Evolutionary conservation across 2,113 vertebrate genomes (phyloP), one percentile per base, ranked within the genome.

Genomic region (Alaudala cheleensis): DNA sequence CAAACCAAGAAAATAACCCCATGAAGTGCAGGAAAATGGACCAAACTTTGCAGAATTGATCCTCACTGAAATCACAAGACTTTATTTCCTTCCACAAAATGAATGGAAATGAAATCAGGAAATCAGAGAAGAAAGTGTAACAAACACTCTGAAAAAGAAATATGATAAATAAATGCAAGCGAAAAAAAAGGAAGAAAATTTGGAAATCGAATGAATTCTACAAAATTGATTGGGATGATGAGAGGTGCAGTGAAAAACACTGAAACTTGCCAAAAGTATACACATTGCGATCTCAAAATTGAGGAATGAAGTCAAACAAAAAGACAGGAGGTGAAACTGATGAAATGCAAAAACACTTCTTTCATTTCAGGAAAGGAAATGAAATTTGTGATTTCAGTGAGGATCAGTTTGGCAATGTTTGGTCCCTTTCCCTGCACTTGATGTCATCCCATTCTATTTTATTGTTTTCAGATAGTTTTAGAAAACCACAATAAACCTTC

Each of bases 241-340:
- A 24, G 12, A 45, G 17, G 6, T 39, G 10, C 40, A 47, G 22
- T 9, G 28, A 49, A 57, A 81, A 67, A 6, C 10, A 47, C 28
- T 21, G 8, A 67, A 47, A 39, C 18, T 33, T 57, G 14, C 11
- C 42, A 57, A 39, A 67, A 49, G 47, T 57, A 39, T 39, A 15
- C 0, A 0, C 13, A 39, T 0, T 26, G 28, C 33, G n/a, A 49
- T 57, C 9, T 57, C 0, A 2, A 47, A 67, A 67, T 39, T 14
- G 21, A 22, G 16, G 13, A 47, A 67, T 4, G 4, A 47, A 67
- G 11, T 67, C 16, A 39, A 66, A 37, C 3, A 9, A 80, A 66
- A n/a, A 57, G 21, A 33, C 25, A 33, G n/a, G 26, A 47, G 16
- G 19, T 18, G n/a, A 57, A 47, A 57, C 18, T 39, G 13, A 33